Evolutionary conservation across 2,797 vertebrate species (phyloP), one percentile per base, ranked within the genome.

Genomic region (Acanthurus leucopareius): DNA sequence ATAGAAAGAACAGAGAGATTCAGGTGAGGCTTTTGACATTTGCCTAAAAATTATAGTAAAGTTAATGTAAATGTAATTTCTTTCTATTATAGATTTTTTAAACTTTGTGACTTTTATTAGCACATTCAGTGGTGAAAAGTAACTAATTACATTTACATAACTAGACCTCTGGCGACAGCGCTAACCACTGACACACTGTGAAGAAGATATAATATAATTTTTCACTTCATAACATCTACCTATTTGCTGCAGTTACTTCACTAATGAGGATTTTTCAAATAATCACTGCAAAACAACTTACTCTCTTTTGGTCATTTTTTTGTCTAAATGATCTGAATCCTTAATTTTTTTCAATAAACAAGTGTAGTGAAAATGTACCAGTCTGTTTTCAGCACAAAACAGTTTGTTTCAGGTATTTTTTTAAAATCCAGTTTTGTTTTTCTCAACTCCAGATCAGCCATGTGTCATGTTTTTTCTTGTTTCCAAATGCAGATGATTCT

Each of bases 1-100:
- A 82, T 2, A 64, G 80, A 35, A 65, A 57, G 77, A 15, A 22
- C 20, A 52, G 32, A 6, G 19, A 52, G 17, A 17, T 8, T 2
- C 2, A 52, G n/a, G 47, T 49, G 45, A 7, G 19, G 16, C 25
- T 16, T 57, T 9, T 8, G 7, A 57, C 17, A 28, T 77, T 59
- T 53, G 49, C 53, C 15, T 1, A 48, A 48, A 60, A 19, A 13
- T 14, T 11, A 15, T 49, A 10, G 11, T 11, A 22, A 19, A 42
- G 10, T 38, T 40, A 15, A 20, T 32, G 35, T 42, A 11, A 47
- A 38, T 13, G 8, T 9, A 6, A 44, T 45, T 19, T 16, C 5
- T 3, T 53, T 57, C 14, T 7, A 49, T 19, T 9, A 48, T 7
- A 51, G 7, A 35, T 15, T 53, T 8, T 45, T 58, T 2, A 56